A percentile compares a stretch with the other conserved stretches of the same genome.
These are phyloP conservation scores for Noctuana brunneofusca DNA, from an alignment of 2,888 invertebrate species.

Conservation along the genomic window DNA sequence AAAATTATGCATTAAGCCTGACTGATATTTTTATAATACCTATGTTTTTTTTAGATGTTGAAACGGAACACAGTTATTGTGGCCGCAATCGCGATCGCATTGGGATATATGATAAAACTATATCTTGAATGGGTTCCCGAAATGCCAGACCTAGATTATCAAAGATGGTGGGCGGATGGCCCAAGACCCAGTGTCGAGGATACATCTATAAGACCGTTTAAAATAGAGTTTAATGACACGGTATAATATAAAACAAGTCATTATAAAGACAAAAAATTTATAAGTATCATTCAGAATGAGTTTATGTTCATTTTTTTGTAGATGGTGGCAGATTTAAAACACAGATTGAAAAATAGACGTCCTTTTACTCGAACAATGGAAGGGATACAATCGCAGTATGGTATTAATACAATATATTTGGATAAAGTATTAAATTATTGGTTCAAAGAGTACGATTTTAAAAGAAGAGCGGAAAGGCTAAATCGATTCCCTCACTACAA, in stretches of 20 bases:
- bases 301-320: conserved; percentile 45
- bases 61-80: conserved; percentile 47
- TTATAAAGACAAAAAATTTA: neutral
- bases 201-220: conserved; percentile 59
- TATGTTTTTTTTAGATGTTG: conserved; percentile 59
- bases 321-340: conserved; percentile 83
- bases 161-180: conserved; percentile 73
- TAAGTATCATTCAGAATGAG: too few relatives aligned
- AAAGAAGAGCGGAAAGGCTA: conserved; percentile 84
- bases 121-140: conserved; percentile 49
- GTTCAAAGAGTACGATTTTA: conserved; percentile 87
- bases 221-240: conserved; percentile 67
- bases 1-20: too few relatives aligned
- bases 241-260: conserved; percentile 48
- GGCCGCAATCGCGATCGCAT: conserved; percentile 48
- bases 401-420: conserved; percentile 89
- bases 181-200: conserved; percentile 53
- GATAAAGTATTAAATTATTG: conserved; percentile 88
- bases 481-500: conserved; percentile 89
- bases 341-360: conserved; percentile 79
- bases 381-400: conserved; percentile 89
- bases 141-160: conserved; percentile 56
- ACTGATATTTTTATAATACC: too few relatives aligned
- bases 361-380: conserved; percentile 84
- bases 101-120: conserved; percentile 48